Base-by-base conservation (phyloP, 2,888 invertebrate genomes). In the Nomada goodeniana region DNA sequence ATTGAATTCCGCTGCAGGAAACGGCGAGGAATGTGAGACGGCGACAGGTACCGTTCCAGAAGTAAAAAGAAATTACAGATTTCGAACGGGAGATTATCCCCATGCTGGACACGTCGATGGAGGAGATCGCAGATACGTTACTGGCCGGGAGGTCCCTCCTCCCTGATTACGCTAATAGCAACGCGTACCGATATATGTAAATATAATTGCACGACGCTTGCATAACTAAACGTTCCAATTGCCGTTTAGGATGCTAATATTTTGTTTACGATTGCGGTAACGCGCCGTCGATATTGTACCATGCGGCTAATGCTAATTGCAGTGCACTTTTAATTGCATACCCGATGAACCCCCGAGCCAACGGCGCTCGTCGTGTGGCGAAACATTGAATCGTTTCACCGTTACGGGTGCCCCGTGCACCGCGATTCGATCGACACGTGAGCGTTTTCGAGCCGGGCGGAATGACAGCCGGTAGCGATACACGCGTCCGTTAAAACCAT, bases 301-400 rank as follows among this genome's bases (percentile, higher is more conserved):
- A 4, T 15, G 47, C 76, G n/a, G 59, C 52, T 76, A 81, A 64
- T 57, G 50, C 60, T 79, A 79, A 82, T 78, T 70, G 68, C 82
- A 73, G 60, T 23, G 50, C 57, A 60, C 68, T 75, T 82, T 83
- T 83, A 82, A 83, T 80, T 61, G 67, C 61, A 57, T 47, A n/a
- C 67, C 9, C 59, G 65, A 70, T 52, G 73, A 61, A 81, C 53
- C 65, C 55, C 15, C 47, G 26, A 69, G 42, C 23, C 7, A 50
- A 26, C 50, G 23, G 57, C 7, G 53, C 50, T 53, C 44, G 59
- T 29, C 29, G 20, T 47, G 11, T 59, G 68, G 11, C 71, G 78
- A 70, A 78, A 73, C 59, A 44, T 57, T 60, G 74, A 71, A 75
- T 82, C 74, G 74, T 82, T 63, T 61, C 67, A 52, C 9, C 47